These are phyloP conservation scores for Gymnoscelis rufifasciata DNA, from an alignment of 2,888 invertebrate species.

Conservation along the genomic window DNA sequence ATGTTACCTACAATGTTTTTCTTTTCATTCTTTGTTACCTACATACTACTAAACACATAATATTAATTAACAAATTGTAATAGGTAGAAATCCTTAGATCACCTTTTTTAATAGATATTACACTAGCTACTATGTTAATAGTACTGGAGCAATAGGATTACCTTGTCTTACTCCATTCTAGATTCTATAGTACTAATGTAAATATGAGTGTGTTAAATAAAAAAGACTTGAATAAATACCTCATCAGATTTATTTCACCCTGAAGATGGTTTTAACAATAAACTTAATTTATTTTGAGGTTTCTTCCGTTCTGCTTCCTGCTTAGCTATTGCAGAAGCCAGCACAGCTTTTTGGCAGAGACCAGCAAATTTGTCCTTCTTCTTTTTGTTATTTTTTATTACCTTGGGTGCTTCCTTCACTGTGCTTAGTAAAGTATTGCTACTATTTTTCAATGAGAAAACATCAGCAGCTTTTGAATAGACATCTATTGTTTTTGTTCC, in stretches of 20 bases:
- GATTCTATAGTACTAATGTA: no score
- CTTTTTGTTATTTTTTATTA: constrained; percentile 65
- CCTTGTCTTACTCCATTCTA: no score
- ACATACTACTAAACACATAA: no score
- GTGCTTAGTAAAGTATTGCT: constrained; percentile 45
- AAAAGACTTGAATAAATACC: no score
- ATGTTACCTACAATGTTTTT: no score
- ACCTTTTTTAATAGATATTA: no score
- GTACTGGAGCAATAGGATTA: no score
- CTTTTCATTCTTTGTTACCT: no score
- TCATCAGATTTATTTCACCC: constrained; percentile 26
- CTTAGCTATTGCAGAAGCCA: constrained; percentile 60
- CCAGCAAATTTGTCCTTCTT: constrained; percentile 71
- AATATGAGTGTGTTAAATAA: no score
- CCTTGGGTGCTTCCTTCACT: constrained; percentile 43
- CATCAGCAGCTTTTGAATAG: constrained; percentile 55
- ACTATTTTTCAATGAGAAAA: constrained; percentile 58
- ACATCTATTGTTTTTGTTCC: constrained; percentile 39
- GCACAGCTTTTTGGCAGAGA: constrained; percentile 60
- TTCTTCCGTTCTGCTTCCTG: constrained; percentile 33
- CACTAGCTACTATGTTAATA: no score
- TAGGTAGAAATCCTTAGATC: no score
- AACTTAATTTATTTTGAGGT: constrained; percentile 47
- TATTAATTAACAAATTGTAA: no score
- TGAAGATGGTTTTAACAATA: constrained; percentile 61